Conservation (phyloP, 2,888 invertebrate genomes). For the Biston betularia region DNA sequence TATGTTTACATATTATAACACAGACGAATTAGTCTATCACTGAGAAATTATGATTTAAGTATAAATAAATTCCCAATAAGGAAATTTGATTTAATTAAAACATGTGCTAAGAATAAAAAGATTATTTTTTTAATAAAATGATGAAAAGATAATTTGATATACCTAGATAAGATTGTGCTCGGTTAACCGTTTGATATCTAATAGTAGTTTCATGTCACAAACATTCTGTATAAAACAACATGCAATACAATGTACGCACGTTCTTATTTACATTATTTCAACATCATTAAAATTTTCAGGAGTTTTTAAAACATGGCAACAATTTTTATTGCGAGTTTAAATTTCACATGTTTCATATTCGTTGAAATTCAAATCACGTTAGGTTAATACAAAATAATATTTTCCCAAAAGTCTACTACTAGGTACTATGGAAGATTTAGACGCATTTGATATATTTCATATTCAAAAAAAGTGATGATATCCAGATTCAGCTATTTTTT, state of each 20-base stretch:
- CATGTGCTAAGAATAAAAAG: slow-evolving; percentile 66
- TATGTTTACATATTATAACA: slow-evolving; percentile 70
- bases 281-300: slow-evolving; percentile 23
- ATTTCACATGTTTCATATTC: slow-evolving; percentile 2
- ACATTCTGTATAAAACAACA: slow-evolving; percentile 32
- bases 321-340: slow-evolving; percentile 9
- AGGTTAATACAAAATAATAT: background rate
- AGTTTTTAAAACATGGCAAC: slow-evolving; percentile 6
- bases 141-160: slow-evolving; percentile 40
- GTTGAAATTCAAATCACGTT: background rate
- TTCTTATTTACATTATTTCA: slow-evolving; percentile 11
- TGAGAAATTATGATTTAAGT: slow-evolving; percentile 62
- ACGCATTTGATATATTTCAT: too few relatives aligned
- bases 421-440: too few relatives aligned
- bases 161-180: slow-evolving; percentile 53
- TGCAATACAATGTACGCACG: slow-evolving; percentile 16
- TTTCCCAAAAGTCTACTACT: background rate
- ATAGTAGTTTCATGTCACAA: slow-evolving; percentile 39
- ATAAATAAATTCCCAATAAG: slow-evolving; percentile 71
- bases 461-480: background rate
- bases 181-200: slow-evolving; percentile 46
- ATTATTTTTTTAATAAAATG: slow-evolving; percentile 50
- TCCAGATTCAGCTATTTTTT: background rate
- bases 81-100: slow-evolving; percentile 64
- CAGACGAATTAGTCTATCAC: slow-evolving; percentile 75